phyloP scores from a whole-genome alignment of 2,797 vertebrate species.

The Ciconia nigra region DNA sequence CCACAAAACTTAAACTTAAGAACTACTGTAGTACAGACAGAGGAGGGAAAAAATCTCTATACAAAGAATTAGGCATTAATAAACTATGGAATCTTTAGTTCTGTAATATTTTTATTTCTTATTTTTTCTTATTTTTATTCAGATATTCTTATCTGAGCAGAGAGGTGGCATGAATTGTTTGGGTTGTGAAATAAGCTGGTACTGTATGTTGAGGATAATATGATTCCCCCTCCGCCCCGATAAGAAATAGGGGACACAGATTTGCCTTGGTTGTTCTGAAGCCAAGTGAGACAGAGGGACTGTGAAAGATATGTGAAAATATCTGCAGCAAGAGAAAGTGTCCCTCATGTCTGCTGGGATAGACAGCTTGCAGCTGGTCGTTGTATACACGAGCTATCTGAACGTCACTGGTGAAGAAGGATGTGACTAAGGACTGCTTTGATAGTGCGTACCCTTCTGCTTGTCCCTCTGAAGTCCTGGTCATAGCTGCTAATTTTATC shows the following conservation, averaged over 20 bases:
- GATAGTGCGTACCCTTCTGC: background rate
- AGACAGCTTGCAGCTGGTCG: background rate
- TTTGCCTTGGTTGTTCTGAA: background rate
- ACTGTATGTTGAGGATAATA: background rate
- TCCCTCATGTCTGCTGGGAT: background rate
- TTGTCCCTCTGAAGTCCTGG: background rate
- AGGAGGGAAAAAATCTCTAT: background rate
- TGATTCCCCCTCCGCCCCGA: background rate
- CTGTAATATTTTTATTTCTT: background rate
- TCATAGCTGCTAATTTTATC: background rate
- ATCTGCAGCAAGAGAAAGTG: background rate
- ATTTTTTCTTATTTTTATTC: background rate
- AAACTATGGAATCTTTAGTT: background rate
- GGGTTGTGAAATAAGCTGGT: background rate
- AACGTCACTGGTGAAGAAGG: background rate
- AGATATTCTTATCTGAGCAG: background rate
- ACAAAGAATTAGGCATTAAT: background rate
- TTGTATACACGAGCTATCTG: fast-evolving
- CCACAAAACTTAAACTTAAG: background rate
- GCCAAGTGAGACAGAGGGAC: background rate
- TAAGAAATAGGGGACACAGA: background rate
- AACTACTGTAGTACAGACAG: background rate
- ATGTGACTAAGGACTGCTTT: background rate
- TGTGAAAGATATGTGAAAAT: background rate
- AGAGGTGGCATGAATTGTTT: background rate